Base-by-base conservation (phyloP, 2,888 invertebrate species). In the Lithophane socia region DNA sequence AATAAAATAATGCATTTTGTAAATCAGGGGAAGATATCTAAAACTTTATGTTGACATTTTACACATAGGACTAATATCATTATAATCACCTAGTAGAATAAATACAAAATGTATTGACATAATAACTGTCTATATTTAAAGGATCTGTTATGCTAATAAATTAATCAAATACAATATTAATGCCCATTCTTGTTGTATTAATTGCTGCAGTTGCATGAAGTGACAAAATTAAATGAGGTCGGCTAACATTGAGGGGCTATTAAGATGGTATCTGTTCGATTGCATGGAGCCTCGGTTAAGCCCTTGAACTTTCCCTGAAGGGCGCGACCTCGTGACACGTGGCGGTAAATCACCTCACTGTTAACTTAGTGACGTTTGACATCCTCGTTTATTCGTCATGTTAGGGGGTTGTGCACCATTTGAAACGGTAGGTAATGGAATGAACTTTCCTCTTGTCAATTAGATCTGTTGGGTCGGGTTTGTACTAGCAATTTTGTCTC, bases 211-310 rank as follows among this genome's bases (percentile, higher is more conserved):
- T 69, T 69, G 81, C 54, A 49, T n/a, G 18, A 21, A 49, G 24
- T 69, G 64, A 64, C 68, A 60, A n/a, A n/a, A n/a, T n/a, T n/a
- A n/a, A 80, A 81, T 58, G 42, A 73, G 61, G 44, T 37, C 5
- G 3, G 61, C 13, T 61, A 70, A 60, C 80, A 73, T 72, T 66
- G 63, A 74, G 37, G 64, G 18, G 37, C 42, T 56, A 12, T 60
- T 71, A 37, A 83, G 83, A 85, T 86, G 24, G 66, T 85, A 85
- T 83, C 83, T 24, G n/a, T 21, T 24, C 12, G 49, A 29, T 80
- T 56, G 80, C 86, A 77, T 75, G 83, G 84, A 58, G 54, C n/a
- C 29, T n/a, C 37, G 42, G 37, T 37, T 9, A 10, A 44, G 56
- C 0, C 78, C 72, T 81, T 81, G 74, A 81, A 71, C 74, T 79